Conservation (phyloP, 2,113 vertebrate species). For the Catharus fuscescens region DNA sequence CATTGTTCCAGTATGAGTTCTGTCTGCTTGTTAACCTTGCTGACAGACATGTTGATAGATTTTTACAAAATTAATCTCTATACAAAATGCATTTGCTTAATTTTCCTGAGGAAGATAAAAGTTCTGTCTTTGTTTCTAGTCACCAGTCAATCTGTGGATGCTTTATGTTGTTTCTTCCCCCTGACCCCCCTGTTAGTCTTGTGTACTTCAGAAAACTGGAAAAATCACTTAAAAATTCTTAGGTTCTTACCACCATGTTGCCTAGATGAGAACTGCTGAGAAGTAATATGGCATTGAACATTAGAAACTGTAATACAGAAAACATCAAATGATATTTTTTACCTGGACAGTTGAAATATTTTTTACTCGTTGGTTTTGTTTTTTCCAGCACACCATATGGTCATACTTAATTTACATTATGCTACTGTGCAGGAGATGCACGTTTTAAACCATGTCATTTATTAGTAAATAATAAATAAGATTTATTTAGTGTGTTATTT, state of each 20-base stretch:
- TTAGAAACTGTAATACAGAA: neutral
- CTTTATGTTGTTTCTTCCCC: neutral
- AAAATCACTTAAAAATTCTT: neutral
- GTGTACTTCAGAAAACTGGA: neutral
- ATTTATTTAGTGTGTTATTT: neutral
- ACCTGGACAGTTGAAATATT: neutral
- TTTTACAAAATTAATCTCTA: neutral
- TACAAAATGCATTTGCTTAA: neutral
- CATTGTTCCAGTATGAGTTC: neutral
- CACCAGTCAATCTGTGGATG: neutral
- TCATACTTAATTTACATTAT: neutral
- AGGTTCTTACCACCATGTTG: neutral
- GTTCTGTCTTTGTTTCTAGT: neutral
- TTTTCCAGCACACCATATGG: neutral
- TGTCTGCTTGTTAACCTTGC: neutral
- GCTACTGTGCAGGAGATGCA: neutral
- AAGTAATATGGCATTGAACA: neutral
- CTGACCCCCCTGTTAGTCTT: fast-evolving
- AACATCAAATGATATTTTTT: neutral
- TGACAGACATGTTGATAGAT: neutral
- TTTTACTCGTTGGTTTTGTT: neutral
- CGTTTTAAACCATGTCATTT: neutral
- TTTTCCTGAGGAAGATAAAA: neutral
- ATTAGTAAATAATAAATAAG: neutral
- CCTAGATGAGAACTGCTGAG: neutral